Percentiles rank a stretch among this genome's conserved stretches.
These are phyloP conservation scores for Ara ararauna DNA, from an alignment of 2,797 vertebrate species.

Conservation along the genomic window DNA sequence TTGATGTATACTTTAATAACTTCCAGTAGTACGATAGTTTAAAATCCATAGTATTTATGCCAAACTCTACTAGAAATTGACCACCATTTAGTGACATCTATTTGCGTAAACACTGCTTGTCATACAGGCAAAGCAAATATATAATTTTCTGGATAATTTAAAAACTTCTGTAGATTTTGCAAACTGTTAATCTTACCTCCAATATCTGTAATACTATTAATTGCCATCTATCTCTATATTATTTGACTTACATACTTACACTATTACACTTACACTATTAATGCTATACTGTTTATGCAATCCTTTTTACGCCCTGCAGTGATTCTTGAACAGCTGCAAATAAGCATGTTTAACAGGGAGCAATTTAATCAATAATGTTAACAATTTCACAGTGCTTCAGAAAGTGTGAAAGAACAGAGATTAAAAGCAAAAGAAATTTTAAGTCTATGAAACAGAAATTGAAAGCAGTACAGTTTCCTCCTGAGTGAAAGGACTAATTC, in stretches of 20 bases:
- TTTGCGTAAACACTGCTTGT: not conserved
- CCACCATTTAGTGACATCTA: not conserved
- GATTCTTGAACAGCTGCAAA: not conserved
- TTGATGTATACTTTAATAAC: not conserved
- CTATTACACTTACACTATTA: not conserved
- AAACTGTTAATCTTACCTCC: not conserved
- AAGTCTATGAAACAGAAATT: not conserved
- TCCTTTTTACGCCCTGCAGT: not conserved
- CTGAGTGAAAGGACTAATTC: not conserved
- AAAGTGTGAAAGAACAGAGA: not conserved
- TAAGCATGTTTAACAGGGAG: not conserved
- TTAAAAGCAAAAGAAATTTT: not conserved
- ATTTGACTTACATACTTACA: not conserved
- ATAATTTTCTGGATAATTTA: not conserved
- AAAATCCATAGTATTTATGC: not conserved
- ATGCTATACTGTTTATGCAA: not conserved
- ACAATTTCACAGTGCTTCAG: not conserved
- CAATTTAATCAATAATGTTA: not conserved
- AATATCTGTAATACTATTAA: not conserved
- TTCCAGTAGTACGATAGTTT: not conserved
- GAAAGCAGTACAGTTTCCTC: not conserved
- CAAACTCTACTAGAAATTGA: not conserved
- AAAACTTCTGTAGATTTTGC: not conserved
- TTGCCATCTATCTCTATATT: not conserved
- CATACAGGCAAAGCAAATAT: not conserved